These are phyloP conservation scores for Sarcophaga peregrina DNA, from an alignment of 1,140 invertebrate genomes.

Conservation along the genomic window DNA sequence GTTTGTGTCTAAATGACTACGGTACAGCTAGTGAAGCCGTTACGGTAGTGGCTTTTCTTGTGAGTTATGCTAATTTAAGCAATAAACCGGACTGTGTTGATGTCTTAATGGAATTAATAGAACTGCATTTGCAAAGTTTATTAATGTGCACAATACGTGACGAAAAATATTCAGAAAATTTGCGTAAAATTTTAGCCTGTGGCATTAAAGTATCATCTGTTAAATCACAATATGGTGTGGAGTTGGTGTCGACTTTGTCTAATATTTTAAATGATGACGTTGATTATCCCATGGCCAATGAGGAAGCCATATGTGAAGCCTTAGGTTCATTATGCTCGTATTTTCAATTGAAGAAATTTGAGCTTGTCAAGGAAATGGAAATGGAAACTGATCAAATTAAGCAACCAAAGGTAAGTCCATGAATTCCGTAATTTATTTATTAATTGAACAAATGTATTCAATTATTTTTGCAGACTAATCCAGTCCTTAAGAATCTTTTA, in stretches of 20 bases:
- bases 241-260: slow-evolving; percentile 59
- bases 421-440: background rate
- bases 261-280: slow-evolving; percentile 59
- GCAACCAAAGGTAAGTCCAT: slow-evolving; percentile 8
- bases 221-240: slow-evolving; percentile 55
- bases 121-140: slow-evolving; percentile 64
- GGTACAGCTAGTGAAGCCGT: slow-evolving; percentile 76
- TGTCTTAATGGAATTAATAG: slow-evolving; percentile 59
- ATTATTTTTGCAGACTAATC: slow-evolving; percentile 51
- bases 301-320: slow-evolving; percentile 60
- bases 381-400: slow-evolving; percentile 55
- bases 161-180: slow-evolving; percentile 53
- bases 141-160: slow-evolving; percentile 57
- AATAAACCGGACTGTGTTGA: background rate
- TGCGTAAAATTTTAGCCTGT: slow-evolving; percentile 56
- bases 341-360: slow-evolving; percentile 60
- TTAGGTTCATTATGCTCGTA: slow-evolving; percentile 63
- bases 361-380: background rate
- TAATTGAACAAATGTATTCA: background rate
- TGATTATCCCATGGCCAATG: slow-evolving; percentile 55
- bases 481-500: slow-evolving; percentile 56
- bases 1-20: slow-evolving; percentile 73
- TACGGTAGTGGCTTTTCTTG: slow-evolving; percentile 74
- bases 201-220: slow-evolving; percentile 60
- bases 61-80: slow-evolving; percentile 70